Percentiles rank a stretch among this genome's conserved stretches.
phyloP scores from a whole-genome alignment of 2,113 vertebrate species.

The Gnathonemus echidnorhynchus region DNA sequence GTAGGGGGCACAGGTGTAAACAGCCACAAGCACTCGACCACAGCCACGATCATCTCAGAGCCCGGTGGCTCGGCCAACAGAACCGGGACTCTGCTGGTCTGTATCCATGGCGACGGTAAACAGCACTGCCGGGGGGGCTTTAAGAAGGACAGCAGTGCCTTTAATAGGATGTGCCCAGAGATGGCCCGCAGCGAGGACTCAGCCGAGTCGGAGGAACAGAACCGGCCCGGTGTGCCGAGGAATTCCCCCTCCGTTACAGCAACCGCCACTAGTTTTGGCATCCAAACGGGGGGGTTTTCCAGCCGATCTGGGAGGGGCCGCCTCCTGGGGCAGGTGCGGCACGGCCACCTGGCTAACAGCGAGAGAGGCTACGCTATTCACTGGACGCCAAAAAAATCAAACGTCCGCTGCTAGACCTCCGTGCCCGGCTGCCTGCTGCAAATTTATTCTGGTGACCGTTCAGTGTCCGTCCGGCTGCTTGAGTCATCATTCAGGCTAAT shows the following conservation, averaged over 20 bases:
- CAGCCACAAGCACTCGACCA: neutral
- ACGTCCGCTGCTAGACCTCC: neutral
- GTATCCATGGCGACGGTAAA: neutral
- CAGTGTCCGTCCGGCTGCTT: neutral
- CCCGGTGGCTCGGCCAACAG: neutral
- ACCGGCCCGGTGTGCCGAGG: neutral
- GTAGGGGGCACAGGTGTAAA: neutral
- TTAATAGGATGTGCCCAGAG: neutral
- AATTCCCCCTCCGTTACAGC: neutral
- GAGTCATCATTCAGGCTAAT: neutral
- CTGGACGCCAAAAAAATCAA: too few relatives aligned
- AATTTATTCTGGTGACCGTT: neutral
- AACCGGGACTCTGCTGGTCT: neutral
- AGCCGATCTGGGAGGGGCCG: neutral
- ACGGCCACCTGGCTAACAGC: neutral
- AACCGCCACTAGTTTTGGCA: neutral
- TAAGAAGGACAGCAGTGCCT: neutral
- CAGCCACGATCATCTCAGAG: neutral
- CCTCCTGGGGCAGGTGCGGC: neutral
- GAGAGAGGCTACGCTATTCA: neutral
- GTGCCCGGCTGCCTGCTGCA: neutral
- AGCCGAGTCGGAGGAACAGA: neutral
- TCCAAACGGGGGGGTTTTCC: neutral
- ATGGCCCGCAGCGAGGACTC: neutral
- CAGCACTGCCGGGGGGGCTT: neutral